phyloP scores from a whole-genome alignment of 2,797 vertebrate genomes.

The Sitta carolinensis region DNA sequence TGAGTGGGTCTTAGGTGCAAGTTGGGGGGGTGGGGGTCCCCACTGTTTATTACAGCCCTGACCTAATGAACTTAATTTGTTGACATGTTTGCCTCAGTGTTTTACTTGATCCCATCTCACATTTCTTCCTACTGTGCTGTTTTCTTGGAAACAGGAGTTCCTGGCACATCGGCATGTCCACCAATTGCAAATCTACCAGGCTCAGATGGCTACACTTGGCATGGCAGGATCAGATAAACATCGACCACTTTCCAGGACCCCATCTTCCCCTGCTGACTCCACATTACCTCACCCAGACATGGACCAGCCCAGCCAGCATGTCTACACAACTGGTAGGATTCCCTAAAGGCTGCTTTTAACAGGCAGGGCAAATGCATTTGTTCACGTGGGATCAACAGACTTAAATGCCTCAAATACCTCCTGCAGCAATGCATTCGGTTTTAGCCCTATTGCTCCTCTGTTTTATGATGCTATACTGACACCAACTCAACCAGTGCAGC shows the following conservation, averaged over 20 bases:
- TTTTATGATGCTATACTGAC: constrained; percentile 82
- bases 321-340: constrained; percentile 84
- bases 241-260: constrained; percentile 69
- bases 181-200: constrained; percentile 73
- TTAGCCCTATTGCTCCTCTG: constrained; percentile 70
- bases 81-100: constrained; percentile 74
- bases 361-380: constrained; percentile 79
- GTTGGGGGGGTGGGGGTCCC: background rate
- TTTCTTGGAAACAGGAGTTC: constrained; percentile 76
- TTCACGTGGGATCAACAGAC: constrained; percentile 86
- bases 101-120: constrained; percentile 71
- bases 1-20: constrained; percentile 60
- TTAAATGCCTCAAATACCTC: constrained; percentile 86
- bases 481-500: constrained; percentile 76
- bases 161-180: constrained; percentile 68
- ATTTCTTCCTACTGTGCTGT: constrained; percentile 77
- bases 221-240: constrained; percentile 80
- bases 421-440: constrained; percentile 72
- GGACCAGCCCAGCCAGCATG: constrained; percentile 78
- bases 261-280: constrained; percentile 73
- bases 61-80: constrained; percentile 83
- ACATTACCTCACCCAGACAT: constrained; percentile 75
- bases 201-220: constrained; percentile 74
- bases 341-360: constrained; percentile 75
- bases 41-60: constrained; percentile 76